Evolutionary conservation across 2,797 vertebrate species (phyloP).

Genomic region (Gastrophryne carolinensis): DNA sequence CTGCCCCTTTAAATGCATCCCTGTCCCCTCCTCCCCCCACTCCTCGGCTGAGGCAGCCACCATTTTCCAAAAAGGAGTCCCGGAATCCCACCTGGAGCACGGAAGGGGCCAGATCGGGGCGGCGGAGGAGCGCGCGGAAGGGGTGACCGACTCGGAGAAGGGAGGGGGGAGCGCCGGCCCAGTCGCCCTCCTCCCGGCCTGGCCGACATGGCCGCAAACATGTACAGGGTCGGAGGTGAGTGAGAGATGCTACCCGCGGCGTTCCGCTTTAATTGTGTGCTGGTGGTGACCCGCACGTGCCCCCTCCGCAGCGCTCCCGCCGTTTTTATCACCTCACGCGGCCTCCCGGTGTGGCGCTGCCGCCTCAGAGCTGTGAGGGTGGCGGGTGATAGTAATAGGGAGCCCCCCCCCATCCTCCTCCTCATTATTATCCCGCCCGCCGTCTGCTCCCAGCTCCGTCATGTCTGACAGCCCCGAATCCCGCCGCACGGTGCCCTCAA

Average conservation of each 20-base stretch:
- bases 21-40: conserved; percentile 36
- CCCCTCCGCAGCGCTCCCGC: too few relatives aligned
- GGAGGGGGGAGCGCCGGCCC: conserved; percentile 1
- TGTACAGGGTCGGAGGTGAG: conserved; percentile 52
- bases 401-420: neutral
- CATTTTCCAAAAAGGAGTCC: conserved; percentile 41
- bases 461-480: neutral
- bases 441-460: neutral
- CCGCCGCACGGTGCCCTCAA: neutral
- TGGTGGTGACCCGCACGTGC: too few relatives aligned
- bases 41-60: conserved; percentile 29
- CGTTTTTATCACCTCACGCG: too few relatives aligned
- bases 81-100: conserved; percentile 13
- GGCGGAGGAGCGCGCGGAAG: too few relatives aligned
- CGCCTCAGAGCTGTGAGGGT: too few relatives aligned
- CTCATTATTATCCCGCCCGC: neutral
- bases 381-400: neutral
- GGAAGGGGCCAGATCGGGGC: neutral
- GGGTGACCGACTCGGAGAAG: neutral
- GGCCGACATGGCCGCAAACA: conserved; percentile 41
- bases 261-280: too few relatives aligned
- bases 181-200: conserved; percentile 25
- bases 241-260: neutral
- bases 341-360: too few relatives aligned
- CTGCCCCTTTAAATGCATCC: conserved; percentile 50